Evolutionary conservation across 1,140 invertebrate species (phyloP).

Genomic region (Hypothenemus hampei): DNA sequence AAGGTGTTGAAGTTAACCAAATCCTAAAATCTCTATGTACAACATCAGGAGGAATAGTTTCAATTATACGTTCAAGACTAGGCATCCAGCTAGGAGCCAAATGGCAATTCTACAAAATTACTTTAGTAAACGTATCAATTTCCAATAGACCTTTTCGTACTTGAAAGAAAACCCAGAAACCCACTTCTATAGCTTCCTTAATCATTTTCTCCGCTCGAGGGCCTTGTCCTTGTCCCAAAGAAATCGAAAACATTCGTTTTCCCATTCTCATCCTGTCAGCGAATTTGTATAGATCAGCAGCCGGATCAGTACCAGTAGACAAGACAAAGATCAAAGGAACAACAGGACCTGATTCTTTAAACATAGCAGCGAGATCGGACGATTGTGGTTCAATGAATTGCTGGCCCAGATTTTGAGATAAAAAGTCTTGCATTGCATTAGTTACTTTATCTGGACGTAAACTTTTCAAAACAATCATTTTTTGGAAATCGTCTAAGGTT

Average conservation of each 20-base stretch:
- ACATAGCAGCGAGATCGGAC: constrained; percentile 58
- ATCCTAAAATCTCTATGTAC: constrained; percentile 61
- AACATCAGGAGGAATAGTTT: constrained; percentile 50
- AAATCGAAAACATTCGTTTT: constrained; percentile 59
- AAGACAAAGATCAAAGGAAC: constrained; percentile 66
- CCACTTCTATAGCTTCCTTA: constrained; percentile 52
- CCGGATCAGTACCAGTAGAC: constrained; percentile 67
- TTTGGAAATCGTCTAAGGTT: constrained; percentile 59
- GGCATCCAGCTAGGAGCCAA: constrained; percentile 71
- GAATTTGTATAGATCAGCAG: constrained; percentile 57
- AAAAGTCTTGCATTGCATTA: constrained; percentile 62
- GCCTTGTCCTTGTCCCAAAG: constrained; percentile 68
- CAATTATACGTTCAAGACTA: constrained; percentile 51
- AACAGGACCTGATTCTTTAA: constrained; percentile 57
- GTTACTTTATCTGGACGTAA: constrained; percentile 69
- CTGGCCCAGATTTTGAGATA: constrained; percentile 55
- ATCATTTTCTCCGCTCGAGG: constrained; percentile 61
- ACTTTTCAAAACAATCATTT: constrained; percentile 65
- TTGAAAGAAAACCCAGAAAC: constrained; percentile 63
- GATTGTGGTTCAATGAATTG: constrained; percentile 64
- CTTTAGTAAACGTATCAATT: neutral
- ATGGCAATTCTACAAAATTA: constrained; percentile 61
- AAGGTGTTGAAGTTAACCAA: constrained; percentile 69
- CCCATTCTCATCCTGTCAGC: constrained; percentile 58
- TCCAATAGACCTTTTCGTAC: no score